Evolutionary conservation across 92 coral and sea anemone species (phyloP), one percentile per base, ranked within the genome.

Genomic region (Zoanthus sociatus): DNA sequence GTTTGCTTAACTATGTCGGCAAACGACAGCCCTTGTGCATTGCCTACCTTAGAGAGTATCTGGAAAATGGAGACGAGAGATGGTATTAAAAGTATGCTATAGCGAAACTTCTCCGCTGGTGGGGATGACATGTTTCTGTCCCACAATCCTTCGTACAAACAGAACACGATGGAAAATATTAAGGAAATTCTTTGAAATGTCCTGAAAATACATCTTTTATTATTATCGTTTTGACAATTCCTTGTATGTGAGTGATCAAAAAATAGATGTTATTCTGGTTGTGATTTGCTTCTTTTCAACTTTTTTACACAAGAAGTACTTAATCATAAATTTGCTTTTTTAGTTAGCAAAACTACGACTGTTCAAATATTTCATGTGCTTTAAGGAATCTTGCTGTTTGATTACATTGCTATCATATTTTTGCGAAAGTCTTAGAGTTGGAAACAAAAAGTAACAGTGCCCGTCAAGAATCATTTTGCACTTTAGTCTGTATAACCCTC

Each of bases 21-120:
- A 91, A 93, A n/a, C 93, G 95, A n/a, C 98, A 95, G 53, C 98
- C 98, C 1, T 81, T 95, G 15, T 95, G 96, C 71, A 85, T 95
- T 15, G 94, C 98, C 6, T 95, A 95, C 69, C 93, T 95, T 56
- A 88, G 98, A 21, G 91, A 90, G 6, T 87, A 94, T 73, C 70
- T 95, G 42, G 95, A 90, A 71, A 90, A 87, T 46, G 66, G 83
- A 61, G 89, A 89, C 18, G 82, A 81, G 63, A 48, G 73, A 13
- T 64, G 75, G 67, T 51, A 55, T 14, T 68, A 26, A 17, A n/a
- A 37, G 3, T 37, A 12, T 61, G 10, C 21, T 17, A 15, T 9
- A 46, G 73, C n/a, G 32, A 61, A 66, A 46, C 9, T 47, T 81
- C 9, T 1, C 20, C 15, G 56, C 63, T 13, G 3, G 53, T 37